phyloP scores from a whole-genome alignment of 92 coral and sea anemone genomes.

The Micromussa lordhowensis region DNA sequence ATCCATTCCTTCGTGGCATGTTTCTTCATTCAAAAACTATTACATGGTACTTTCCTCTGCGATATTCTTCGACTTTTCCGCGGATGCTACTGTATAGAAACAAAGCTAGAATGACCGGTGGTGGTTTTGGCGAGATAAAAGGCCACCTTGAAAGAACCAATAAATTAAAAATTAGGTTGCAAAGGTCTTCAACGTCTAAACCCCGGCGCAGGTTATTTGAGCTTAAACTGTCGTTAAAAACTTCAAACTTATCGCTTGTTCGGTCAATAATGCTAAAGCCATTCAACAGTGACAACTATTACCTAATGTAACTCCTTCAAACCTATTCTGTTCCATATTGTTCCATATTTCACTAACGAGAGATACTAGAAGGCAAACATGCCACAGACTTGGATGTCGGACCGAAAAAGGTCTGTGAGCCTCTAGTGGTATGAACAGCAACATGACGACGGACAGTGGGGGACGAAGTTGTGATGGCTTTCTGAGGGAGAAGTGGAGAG shows the following conservation, averaged over 20 bases:
- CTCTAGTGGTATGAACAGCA: background rate
- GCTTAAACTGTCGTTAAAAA: background rate
- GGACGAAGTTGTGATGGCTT: background rate
- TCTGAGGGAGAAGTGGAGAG: background rate
- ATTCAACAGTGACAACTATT: conserved; percentile 26
- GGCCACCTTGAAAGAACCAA: conserved; percentile 40
- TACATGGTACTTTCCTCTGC: background rate
- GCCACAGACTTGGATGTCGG: background rate
- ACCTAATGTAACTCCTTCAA: background rate
- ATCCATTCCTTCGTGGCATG: conserved; percentile 45
- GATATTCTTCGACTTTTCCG: background rate
- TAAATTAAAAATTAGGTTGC: conserved; percentile 47
- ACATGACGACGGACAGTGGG: background rate
- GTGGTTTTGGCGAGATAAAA: conserved; percentile 8
- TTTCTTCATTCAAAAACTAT: background rate
- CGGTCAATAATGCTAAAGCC: background rate
- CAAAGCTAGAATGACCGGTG: background rate
- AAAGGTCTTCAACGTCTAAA: conserved; percentile 43
- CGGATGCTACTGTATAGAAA: background rate
- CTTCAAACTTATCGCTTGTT: conserved; percentile 36
- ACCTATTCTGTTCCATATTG: background rate
- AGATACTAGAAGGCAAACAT: background rate
- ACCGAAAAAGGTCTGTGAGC: background rate
- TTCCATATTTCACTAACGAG: background rate
- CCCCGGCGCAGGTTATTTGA: conserved; percentile 26